phyloP scores from a whole-genome alignment of 2,797 vertebrate genomes.

The Chromis chromis region DNA sequence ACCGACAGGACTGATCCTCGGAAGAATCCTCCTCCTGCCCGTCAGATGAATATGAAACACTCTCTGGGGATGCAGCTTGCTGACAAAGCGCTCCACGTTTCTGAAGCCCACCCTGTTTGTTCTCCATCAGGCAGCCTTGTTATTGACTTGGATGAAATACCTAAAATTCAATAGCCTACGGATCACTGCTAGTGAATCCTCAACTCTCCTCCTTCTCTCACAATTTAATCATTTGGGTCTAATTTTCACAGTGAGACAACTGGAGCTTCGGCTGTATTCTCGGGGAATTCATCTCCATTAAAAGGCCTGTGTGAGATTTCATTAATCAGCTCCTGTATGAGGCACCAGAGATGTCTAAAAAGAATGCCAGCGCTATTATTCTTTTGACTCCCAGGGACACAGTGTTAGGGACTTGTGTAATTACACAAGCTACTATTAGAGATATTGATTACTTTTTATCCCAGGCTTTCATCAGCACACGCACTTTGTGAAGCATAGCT shows the following conservation, averaged over 20 bases:
- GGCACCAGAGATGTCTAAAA: conserved; percentile 28
- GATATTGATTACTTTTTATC: conserved; percentile 59
- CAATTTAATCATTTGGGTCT: conserved; percentile 23
- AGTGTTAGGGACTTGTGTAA: conserved; percentile 36
- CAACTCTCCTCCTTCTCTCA: conserved; percentile 4
- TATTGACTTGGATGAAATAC: conserved; percentile 45
- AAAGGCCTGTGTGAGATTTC: conserved; percentile 23
- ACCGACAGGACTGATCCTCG: conserved; percentile 17
- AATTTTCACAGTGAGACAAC: conserved; percentile 23
- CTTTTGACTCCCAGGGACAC: conserved; percentile 17
- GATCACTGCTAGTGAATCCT: conserved; percentile 38
- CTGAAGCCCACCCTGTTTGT: conserved; percentile 29
- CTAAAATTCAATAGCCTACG: conserved; percentile 39
- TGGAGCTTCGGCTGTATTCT: conserved; percentile 2
- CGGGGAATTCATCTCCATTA: conserved; percentile 49
- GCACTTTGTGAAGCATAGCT: conserved; percentile 22
- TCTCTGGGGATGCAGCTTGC: conserved; percentile 37
- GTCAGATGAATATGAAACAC: conserved; percentile 40
- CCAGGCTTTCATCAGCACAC: conserved; percentile 22
- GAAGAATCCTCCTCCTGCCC: conserved; percentile 33
- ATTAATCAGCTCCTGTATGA: conserved; percentile 53
- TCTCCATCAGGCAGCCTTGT: conserved; percentile 46
- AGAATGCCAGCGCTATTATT: conserved; percentile 29
- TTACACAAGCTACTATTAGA: conserved; percentile 41
- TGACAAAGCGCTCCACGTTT: conserved; percentile 38